Base-by-base conservation (phyloP, 2,797 vertebrate species). In the Pipistrellus pygmaeus region DNA sequence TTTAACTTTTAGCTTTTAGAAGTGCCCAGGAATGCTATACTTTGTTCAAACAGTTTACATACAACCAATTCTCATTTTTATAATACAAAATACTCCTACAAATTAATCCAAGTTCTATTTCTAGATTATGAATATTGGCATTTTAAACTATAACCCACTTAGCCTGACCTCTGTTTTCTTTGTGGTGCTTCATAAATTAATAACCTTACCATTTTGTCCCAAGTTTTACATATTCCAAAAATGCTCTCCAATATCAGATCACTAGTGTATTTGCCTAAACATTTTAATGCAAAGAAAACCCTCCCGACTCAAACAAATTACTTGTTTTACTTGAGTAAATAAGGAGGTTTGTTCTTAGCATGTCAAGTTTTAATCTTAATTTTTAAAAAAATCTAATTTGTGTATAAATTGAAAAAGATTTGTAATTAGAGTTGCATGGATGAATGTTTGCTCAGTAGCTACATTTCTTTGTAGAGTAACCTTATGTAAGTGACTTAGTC, bases 1-100 rank as follows among this genome's bases (percentile, higher is more conserved):
- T 83, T 3, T 64, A 32, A 57, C n/a, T 21, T 90, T 80, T 55
- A 93, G n/a, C 25, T 94, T 92, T 87, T 46, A 87, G 51, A 57
- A 64, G 10, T 21, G 2, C 44, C 41, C 14, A 35, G 46, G 32
- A 53, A 2, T 32, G 83, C 20, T n/a, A 23, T 46, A 38, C 7
- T 82, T 78, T 89, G 51, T 72, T 86, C 15, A 75, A 81, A 92
- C 1, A 80, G 55, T 83, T 87, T 41, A 87, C 15, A 38, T 38
- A 17, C 0, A 66, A 38, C 1, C 5, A 64, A 81, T 6, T 41
- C 3, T 90, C 53, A 66, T 77, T 83, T 60, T 66, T 7, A 84
- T 72, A 73, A n/a, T 53, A 48, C 2, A 46, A 72, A 57, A 66
- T 35, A 68, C 35, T 21, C 55, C 72, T 44, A 68, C 6, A 90